Evolutionary conservation across 1,140 invertebrate species (phyloP), one percentile per base, ranked within the genome.

Genomic region (Andrena cerasifolii): DNA sequence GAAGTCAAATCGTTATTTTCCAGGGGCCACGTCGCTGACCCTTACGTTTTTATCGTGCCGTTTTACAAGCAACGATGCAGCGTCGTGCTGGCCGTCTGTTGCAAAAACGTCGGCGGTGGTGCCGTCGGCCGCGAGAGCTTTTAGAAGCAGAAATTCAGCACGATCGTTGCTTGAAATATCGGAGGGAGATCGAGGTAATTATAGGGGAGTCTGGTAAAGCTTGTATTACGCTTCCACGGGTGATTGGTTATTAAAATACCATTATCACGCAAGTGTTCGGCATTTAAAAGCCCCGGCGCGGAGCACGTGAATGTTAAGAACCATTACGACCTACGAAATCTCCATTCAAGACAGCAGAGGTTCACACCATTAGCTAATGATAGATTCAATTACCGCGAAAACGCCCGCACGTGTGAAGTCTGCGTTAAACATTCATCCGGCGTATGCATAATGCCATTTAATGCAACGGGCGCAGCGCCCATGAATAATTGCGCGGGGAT

Each of bases 1-100:
- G 4, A 67, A 81, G 62, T 63, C 59, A 18, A 82, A 77, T 81
- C 73, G 53, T 82, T 81, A 82, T 82, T 77, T 77, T 71, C 61
- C 56, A 40, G 56, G 28, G 63, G 63, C 49, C 58, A 36, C 26
- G 33, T 51, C 33, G 72, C 72, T 61, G 54, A 68, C 74, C 43
- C 59, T 45, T 36, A 24, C 26, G 58, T 81, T 82, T 82, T 82
- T 82, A 82, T 80, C 80, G 78, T 45, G 51, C 3, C 67, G 26
- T 53, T 77, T 81, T 65, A 81, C 79, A 77, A 74, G 61, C 51
- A 24, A 82, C 43, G 51, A 74, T 28, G 21, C 40, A 24, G 8
- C 67, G 16, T 26, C 16, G 16, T 18, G 21, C 2, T 5, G 28
- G 8, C 5, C 26, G 16, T 31, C 18, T 26, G 45, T 45, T 26